Evolutionary conservation across 2,888 invertebrate species (phyloP).

Genomic region (Acholoe squamosa): DNA sequence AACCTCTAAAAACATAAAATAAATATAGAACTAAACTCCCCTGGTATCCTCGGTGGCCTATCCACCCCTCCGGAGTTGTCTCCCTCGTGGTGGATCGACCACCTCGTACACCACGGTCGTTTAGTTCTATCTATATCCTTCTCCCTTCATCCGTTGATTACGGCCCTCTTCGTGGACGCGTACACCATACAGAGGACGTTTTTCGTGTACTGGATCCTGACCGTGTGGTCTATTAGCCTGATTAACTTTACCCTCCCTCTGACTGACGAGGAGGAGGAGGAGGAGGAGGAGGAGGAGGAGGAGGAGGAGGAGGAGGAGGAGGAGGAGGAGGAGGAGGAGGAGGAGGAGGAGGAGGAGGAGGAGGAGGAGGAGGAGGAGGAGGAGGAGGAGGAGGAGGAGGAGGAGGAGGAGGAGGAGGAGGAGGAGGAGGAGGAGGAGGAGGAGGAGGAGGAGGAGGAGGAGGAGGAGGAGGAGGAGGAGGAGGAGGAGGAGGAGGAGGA

Average conservation of each 20-base stretch:
- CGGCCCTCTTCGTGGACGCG: not conserved
- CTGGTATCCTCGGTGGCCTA: no score
- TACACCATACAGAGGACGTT: not conserved
- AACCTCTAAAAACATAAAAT: no score
- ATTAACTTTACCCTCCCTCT: not conserved
- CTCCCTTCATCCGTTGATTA: no score
- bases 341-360: not conserved
- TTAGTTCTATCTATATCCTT: no score
- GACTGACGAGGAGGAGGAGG: not conserved
- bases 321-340: not conserved
- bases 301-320: not conserved
- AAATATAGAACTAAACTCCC: no score
- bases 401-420: not conserved
- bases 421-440: conserved; percentile 72
- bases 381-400: not conserved
- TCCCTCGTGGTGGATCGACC: no score
- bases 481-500: not conserved
- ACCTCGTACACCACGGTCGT: no score
- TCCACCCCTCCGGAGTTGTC: no score
- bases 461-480: not conserved
- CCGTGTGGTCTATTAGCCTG: not conserved
- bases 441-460: not conserved
- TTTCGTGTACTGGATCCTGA: not conserved
- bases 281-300: not conserved
- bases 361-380: not conserved